These are phyloP conservation scores for Chalcis sispes DNA, from an alignment of 2,888 invertebrate genomes.

Conservation along the genomic window DNA sequence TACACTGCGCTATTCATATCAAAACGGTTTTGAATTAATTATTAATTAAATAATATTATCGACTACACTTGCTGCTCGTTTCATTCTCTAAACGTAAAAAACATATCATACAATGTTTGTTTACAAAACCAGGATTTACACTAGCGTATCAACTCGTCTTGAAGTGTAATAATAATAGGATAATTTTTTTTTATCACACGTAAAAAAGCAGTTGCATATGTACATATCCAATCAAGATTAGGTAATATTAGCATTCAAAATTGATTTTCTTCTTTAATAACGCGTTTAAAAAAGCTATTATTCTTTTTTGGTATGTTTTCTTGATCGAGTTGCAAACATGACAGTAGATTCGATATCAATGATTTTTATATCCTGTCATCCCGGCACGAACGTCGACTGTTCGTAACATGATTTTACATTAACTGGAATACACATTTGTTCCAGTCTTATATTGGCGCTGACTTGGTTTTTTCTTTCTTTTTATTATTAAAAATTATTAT, in stretches of 20 bases:
- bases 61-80: constrained; percentile 65
- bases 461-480: constrained; percentile 59
- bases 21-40: constrained; percentile 69
- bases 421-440: constrained; percentile 35
- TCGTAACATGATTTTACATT: constrained; percentile 40
- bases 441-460: constrained; percentile 52
- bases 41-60: constrained; percentile 71
- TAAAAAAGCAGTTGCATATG: constrained; percentile 75
- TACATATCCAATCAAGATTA: constrained; percentile 73
- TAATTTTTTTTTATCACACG: constrained; percentile 70
- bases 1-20: constrained; percentile 58
- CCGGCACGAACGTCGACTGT: constrained; percentile 40
- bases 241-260: constrained; percentile 69
- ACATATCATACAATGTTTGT: constrained; percentile 72
- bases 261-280: constrained; percentile 58
- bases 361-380: constrained; percentile 49
- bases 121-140: constrained; percentile 75
- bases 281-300: constrained; percentile 64
- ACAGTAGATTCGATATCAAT: constrained; percentile 53
- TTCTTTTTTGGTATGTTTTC: constrained; percentile 66
- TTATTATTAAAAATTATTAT: constrained; percentile 64
- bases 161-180: constrained; percentile 71
- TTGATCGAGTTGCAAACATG: constrained; percentile 56
- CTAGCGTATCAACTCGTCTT: constrained; percentile 70
- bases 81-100: constrained; percentile 63